phyloP scores from a whole-genome alignment of 2,888 invertebrate species.

The Drosophila hamatofila region DNA sequence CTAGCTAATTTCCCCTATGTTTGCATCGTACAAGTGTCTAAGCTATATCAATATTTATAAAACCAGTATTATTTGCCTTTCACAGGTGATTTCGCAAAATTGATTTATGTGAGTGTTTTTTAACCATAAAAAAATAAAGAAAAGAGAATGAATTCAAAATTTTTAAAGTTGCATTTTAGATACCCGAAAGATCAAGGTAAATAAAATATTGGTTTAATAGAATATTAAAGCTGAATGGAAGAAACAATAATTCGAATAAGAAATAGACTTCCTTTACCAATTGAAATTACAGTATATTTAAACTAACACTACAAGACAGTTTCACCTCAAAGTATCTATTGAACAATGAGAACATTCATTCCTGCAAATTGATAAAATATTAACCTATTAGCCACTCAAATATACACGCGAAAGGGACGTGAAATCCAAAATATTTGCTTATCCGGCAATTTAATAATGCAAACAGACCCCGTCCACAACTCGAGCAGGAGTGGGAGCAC shows the following conservation, averaged over 20 bases:
- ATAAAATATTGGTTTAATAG: background rate
- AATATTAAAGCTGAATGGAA: too few species aligned
- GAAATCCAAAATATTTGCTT: slow-evolving; percentile 31
- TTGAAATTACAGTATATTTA: background rate
- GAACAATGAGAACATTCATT: too few species aligned
- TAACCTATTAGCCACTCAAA: slow-evolving; percentile 3
- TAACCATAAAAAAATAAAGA: too few species aligned
- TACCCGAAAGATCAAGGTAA: background rate
- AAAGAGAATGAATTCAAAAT: background rate
- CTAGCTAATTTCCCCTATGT: background rate
- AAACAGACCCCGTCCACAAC: slow-evolving; percentile 16
- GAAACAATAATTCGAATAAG: background rate
- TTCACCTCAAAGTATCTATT: background rate
- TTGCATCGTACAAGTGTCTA: background rate
- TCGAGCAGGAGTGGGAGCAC: slow-evolving; percentile 5
- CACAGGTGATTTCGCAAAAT: background rate
- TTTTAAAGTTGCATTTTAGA: background rate
- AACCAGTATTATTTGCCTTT: background rate
- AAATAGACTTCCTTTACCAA: background rate
- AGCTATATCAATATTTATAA: background rate
- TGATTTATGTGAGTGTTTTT: too few species aligned
- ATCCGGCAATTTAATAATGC: slow-evolving; percentile 40
- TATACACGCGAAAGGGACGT: background rate
- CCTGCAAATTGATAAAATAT: background rate
- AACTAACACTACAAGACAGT: background rate